Percentiles rank a stretch among this genome's conserved stretches.
phyloP scores from a whole-genome alignment of 2,113 vertebrate genomes.

The Apeltes quadracus region DNA sequence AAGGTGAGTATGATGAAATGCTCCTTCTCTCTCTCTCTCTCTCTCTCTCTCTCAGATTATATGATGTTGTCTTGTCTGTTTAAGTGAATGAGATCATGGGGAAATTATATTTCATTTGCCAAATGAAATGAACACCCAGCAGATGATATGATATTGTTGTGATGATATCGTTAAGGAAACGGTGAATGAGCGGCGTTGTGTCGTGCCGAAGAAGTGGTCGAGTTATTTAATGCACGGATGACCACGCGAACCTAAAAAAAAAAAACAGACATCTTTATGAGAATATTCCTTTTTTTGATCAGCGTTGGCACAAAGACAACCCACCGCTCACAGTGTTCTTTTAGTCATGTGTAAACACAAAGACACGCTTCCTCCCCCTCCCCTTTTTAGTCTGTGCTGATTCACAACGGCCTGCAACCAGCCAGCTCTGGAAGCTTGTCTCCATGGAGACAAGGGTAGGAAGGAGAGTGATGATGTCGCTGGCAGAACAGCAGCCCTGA shows the following conservation, averaged over 20 bases:
- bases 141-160: too few species aligned
- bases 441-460: constrained; percentile 81
- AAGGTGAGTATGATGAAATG: background rate
- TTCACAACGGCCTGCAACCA: constrained; percentile 76
- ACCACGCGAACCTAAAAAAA: background rate
- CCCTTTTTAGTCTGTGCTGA: constrained; percentile 71
- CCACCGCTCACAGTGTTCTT: constrained; percentile 50
- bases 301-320: constrained; percentile 21
- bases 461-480: constrained; percentile 77
- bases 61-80: background rate
- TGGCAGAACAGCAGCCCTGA: constrained; percentile 71
- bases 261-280: background rate
- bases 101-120: constrained; percentile 6
- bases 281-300: constrained; percentile 44
- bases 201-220: background rate
- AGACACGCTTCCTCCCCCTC: constrained; percentile 40
- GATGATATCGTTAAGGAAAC: background rate
- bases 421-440: constrained; percentile 75
- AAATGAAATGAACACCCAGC: constrained; percentile 6
- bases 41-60: background rate
- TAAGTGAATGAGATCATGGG: background rate
- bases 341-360: constrained; percentile 72
- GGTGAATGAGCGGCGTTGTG: background rate
- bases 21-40: too few species aligned
- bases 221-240: background rate